A percentile compares a stretch with the other conserved stretches of the same genome.
Conservation (phyloP, 2,113 vertebrate species). For the Megaceryle maxima region DNA sequence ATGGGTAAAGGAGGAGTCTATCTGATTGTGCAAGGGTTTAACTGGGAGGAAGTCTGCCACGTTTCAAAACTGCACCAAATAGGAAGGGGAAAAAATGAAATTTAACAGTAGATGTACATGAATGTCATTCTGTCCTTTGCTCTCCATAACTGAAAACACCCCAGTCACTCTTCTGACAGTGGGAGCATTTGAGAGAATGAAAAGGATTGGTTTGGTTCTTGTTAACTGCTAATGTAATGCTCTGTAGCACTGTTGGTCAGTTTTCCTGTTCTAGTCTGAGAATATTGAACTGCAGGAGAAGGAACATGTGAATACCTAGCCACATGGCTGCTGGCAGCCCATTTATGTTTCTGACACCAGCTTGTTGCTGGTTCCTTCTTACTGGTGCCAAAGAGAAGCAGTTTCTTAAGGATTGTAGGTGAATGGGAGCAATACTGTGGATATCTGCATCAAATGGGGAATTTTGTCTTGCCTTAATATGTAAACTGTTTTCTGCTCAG, state of each 20-base stretch:
- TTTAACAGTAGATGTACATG: fast-evolving
- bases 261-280: neutral
- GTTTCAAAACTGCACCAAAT: neutral
- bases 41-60: neutral
- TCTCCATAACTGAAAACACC: neutral
- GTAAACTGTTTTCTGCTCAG: neutral
- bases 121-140: neutral
- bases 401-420: neutral
- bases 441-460: neutral
- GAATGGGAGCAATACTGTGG: neutral
- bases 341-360: neutral
- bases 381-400: neutral
- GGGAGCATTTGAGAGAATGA: neutral
- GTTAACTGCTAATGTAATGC: neutral
- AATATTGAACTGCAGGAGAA: neutral
- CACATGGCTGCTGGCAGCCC: neutral
- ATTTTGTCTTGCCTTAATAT: neutral
- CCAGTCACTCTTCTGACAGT: neutral
- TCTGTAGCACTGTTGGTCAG: neutral
- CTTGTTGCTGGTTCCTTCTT: neutral
- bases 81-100: neutral
- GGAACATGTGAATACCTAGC: neutral
- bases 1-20: neutral
- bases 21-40: neutral
- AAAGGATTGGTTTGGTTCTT: neutral